Conservation (phyloP, 2,113 vertebrate species). For the Guaruba guarouba region DNA sequence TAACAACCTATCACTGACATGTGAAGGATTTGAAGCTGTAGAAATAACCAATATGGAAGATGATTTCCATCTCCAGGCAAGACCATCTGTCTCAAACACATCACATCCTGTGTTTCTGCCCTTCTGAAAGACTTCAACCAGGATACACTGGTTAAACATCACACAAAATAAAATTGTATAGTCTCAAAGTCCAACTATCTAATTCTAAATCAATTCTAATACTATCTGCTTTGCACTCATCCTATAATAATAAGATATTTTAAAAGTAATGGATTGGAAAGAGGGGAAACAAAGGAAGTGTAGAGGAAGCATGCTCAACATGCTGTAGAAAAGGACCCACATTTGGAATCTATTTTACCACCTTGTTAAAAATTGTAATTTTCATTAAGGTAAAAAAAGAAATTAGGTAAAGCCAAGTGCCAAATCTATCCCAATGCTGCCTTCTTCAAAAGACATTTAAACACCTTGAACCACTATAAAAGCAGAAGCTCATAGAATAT, state of each 20-base stretch:
- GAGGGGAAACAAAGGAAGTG: background rate
- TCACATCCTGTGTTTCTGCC: background rate
- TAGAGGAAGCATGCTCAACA: background rate
- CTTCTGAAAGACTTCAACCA: background rate
- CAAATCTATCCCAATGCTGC: background rate
- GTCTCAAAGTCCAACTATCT: background rate
- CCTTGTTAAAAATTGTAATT: background rate
- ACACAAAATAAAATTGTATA: background rate
- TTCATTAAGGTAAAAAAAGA: background rate
- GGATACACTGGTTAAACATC: background rate
- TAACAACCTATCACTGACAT: background rate
- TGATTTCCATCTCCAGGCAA: background rate
- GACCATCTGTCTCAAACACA: background rate
- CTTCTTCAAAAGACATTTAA: background rate
- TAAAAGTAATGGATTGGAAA: background rate
- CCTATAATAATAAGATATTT: background rate
- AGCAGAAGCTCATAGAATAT: background rate
- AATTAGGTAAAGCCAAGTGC: background rate
- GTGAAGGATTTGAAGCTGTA: background rate
- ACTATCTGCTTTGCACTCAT: accelerated
- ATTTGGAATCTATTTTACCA: background rate
- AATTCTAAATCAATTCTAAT: background rate
- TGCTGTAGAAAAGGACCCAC: background rate
- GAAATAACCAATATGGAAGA: background rate
- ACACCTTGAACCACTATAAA: background rate